These are phyloP conservation scores for Trogon surrucura DNA, from an alignment of 2,113 vertebrate genomes.

Conservation along the genomic window DNA sequence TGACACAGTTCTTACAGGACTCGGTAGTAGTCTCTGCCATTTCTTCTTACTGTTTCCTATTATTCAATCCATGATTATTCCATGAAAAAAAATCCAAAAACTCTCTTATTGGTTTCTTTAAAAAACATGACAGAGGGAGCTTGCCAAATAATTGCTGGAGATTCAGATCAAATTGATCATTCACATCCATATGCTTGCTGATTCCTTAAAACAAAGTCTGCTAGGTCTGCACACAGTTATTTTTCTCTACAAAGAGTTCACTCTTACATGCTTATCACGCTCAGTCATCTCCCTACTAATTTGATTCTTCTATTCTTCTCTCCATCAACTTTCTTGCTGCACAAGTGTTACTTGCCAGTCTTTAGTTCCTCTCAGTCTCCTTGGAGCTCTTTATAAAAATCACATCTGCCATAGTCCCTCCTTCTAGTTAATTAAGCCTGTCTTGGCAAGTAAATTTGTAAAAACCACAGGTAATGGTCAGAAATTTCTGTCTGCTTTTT, in stretches of 20 bases:
- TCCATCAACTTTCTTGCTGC: not conserved
- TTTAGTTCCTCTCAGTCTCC: not conserved
- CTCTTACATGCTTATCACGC: not conserved
- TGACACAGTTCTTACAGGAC: not conserved
- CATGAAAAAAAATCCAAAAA: not conserved
- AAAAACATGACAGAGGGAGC: not conserved
- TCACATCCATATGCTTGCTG: not conserved
- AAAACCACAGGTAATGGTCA: not conserved
- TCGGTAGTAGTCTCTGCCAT: not conserved
- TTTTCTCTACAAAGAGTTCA: not conserved
- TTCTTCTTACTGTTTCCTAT: not conserved
- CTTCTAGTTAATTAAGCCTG: not conserved
- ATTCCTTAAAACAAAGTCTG: not conserved
- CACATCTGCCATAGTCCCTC: not conserved
- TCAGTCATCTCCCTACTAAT: not conserved
- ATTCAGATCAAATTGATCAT: not conserved
- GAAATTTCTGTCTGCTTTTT: not conserved
- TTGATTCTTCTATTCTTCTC: not conserved
- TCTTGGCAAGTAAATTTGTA: not conserved
- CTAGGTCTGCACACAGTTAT: not conserved
- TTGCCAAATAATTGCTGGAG: not conserved
- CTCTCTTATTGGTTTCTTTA: not conserved
- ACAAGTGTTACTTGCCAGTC: not conserved
- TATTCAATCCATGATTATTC: not conserved
- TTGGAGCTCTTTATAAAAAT: not conserved